Evolutionary conservation across 1,140 invertebrate species (phyloP).

Genomic region (Gryllus bimaculatus): DNA sequence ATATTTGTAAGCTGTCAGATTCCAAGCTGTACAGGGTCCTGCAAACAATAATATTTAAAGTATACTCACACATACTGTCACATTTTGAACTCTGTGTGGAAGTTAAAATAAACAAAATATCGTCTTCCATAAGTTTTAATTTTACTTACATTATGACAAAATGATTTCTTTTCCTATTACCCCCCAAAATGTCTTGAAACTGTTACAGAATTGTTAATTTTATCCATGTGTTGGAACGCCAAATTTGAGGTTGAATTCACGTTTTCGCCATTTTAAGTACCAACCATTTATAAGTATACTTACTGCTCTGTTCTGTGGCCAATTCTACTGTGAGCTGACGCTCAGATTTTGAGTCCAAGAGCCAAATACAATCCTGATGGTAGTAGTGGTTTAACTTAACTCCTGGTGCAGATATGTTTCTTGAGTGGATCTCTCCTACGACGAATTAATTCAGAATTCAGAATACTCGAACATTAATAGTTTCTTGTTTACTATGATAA

Average conservation of each 20-base stretch:
- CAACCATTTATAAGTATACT: conserved; percentile 27
- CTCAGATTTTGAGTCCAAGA: conserved; percentile 55
- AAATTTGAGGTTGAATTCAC: too few species aligned
- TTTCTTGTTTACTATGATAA: too few species aligned
- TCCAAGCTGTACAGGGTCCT: conserved; percentile 61
- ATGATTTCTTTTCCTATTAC: too few species aligned
- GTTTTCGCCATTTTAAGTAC: too few species aligned
- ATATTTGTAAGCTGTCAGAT: conserved; percentile 60
- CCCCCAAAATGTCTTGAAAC: too few species aligned
- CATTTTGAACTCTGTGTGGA: too few species aligned
- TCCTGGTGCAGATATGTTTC: conserved; percentile 40
- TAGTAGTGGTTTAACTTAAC: conserved; percentile 54
- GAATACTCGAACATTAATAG: too few species aligned
- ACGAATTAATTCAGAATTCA: not conserved
- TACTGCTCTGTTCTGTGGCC: conserved; percentile 54
- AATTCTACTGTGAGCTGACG: conserved; percentile 57
- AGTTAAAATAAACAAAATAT: too few species aligned
- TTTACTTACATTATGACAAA: too few species aligned
- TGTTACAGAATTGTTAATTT: too few species aligned
- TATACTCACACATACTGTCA: not conserved
- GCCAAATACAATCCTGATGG: conserved; percentile 63
- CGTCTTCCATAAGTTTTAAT: too few species aligned
- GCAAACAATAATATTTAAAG: conserved; percentile 19
- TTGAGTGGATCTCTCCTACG: conserved; percentile 45
- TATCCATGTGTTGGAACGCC: too few species aligned